A percentile compares a stretch with the other conserved stretches of the same genome.
These are phyloP conservation scores for Charina bottae DNA, from an alignment of 2,113 vertebrate genomes.

Conservation along the genomic window DNA sequence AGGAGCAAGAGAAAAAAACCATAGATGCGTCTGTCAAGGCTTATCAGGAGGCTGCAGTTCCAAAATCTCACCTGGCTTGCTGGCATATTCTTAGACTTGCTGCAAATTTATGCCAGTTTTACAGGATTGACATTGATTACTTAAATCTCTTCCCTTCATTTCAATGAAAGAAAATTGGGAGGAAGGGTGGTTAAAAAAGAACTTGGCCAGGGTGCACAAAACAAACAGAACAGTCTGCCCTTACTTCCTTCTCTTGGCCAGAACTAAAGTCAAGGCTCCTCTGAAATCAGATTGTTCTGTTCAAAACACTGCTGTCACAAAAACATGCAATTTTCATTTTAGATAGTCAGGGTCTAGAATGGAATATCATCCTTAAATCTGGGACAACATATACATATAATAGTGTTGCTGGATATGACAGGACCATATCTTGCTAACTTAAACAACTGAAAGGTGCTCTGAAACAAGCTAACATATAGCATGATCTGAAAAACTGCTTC, in stretches of 20 bases:
- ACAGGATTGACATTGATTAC: not conserved
- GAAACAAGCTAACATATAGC: not conserved
- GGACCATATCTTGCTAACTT: not conserved
- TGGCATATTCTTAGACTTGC: not conserved
- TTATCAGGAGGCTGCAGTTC: not conserved
- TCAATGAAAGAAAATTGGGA: not conserved
- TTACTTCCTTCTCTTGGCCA: not conserved
- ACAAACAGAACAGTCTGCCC: not conserved
- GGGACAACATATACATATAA: too few relatives aligned
- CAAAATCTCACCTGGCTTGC: not conserved
- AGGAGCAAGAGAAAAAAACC: not conserved
- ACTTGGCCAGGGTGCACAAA: not conserved
- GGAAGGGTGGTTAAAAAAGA: not conserved
- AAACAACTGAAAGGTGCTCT: not conserved
- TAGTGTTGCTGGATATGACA: not conserved
- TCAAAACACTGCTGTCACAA: too few relatives aligned
- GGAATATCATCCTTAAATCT: too few relatives aligned
- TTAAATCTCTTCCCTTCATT: not conserved
- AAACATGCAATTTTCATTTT: too few relatives aligned
- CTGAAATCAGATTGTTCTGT: not conserved
- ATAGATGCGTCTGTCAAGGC: not conserved
- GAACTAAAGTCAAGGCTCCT: not conserved
- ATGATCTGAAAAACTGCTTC: not conserved
- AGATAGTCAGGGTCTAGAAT: too few relatives aligned
- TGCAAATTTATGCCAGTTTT: not conserved